phyloP scores from a whole-genome alignment of 2,888 invertebrate genomes.

The Synanthedon tipuliformis region DNA sequence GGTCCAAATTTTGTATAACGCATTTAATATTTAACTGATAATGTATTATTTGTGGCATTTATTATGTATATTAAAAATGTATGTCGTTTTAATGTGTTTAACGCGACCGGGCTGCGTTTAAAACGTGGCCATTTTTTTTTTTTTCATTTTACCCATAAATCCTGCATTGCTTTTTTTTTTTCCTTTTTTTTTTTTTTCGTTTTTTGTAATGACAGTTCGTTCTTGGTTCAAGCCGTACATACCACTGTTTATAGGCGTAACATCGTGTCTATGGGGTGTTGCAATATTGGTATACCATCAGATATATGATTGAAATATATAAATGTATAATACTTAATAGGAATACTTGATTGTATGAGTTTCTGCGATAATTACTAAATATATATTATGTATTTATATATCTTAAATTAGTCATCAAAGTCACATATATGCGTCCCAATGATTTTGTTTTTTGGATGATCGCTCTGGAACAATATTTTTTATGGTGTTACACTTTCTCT shows the following conservation, averaged over 20 bases:
- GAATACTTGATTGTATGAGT: not conserved
- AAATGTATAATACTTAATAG: not conserved
- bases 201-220: constrained; percentile 56
- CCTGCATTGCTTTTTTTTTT: constrained; percentile 40
- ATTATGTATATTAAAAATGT: constrained; percentile 12
- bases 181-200: not conserved
- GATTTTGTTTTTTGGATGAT: too few species aligned
- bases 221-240: constrained; percentile 71
- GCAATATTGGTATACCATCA: constrained; percentile 62
- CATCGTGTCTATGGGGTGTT: constrained; percentile 88
- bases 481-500: too few species aligned
- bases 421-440: too few species aligned
- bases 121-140: constrained; percentile 25
- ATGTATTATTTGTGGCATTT: constrained; percentile 59
- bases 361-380: not conserved
- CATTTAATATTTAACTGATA: constrained; percentile 25
- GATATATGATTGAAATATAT: constrained; percentile 36
- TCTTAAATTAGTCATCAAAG: too few species aligned
- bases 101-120: constrained; percentile 20
- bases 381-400: not conserved
- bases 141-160: constrained; percentile 12
- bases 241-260: constrained; percentile 89
- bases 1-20: constrained; percentile 15
- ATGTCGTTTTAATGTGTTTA: constrained; percentile 11
- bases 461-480: too few species aligned